phyloP scores from a whole-genome alignment of 2,113 vertebrate species.

The Arenaria interpres region DNA sequence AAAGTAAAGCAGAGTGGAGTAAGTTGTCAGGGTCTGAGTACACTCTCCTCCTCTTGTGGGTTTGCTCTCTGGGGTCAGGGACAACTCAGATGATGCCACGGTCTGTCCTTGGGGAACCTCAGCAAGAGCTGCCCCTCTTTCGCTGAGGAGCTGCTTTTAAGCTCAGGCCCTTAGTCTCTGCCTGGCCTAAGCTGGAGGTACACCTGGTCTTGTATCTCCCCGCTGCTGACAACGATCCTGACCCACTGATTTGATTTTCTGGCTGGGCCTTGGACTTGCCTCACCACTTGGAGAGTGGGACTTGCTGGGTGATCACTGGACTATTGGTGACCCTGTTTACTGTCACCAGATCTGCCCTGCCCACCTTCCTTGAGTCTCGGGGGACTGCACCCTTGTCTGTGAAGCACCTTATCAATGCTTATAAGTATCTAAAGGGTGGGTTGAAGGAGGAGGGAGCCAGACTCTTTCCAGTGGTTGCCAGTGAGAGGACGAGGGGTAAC shows the following conservation, averaged over 20 bases:
- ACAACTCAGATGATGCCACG: not conserved
- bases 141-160: not conserved
- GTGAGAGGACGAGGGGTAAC: no score
- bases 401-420: not conserved
- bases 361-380: not conserved
- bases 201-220: not conserved
- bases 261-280: not conserved
- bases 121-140: not conserved
- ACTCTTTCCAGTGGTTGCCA: no score
- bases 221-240: not conserved
- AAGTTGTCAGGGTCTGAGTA: not conserved
- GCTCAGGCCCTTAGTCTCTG: not conserved
- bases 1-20: not conserved
- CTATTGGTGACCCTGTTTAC: not conserved
- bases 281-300: not conserved
- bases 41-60: not conserved
- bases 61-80: not conserved
- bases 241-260: not conserved
- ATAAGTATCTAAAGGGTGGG: no score
- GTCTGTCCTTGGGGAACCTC: not conserved
- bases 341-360: not conserved
- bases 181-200: not conserved
- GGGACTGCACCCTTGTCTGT: not conserved
- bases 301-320: not conserved
- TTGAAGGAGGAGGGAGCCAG: no score